phyloP scores from a whole-genome alignment of 2,113 vertebrate species.

The Parotia lawesii region DNA sequence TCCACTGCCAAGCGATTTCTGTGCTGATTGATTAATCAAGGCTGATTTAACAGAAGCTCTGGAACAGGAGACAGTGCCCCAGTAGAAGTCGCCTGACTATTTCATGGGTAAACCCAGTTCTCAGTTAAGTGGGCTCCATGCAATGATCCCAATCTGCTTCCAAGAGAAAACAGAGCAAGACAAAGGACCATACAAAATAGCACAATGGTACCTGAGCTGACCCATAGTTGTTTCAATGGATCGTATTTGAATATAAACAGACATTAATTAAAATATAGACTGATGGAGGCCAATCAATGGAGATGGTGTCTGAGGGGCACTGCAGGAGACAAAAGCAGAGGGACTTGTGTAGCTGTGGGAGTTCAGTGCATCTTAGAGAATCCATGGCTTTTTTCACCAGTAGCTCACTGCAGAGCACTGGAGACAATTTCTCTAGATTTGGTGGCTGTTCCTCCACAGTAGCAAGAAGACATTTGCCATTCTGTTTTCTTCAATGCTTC shows the following conservation, averaged over 20 bases:
- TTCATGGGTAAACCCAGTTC: background rate
- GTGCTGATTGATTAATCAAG: background rate
- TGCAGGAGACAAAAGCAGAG: background rate
- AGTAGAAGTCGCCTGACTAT: background rate
- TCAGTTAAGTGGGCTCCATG: background rate
- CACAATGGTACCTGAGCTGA: background rate
- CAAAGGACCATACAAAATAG: background rate
- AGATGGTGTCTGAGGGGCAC: background rate
- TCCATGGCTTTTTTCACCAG: background rate
- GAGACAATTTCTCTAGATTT: background rate
- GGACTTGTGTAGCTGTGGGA: background rate
- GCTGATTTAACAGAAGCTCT: background rate
- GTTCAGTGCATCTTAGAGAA: background rate
- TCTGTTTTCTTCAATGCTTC: background rate
- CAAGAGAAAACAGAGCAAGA: background rate
- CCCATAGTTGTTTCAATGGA: background rate
- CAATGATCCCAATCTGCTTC: background rate
- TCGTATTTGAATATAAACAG: background rate
- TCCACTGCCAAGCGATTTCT: background rate
- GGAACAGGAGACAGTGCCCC: background rate
- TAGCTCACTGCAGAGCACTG: background rate
- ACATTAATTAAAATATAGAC: background rate
- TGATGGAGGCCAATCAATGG: background rate
- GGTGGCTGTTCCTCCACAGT: background rate
- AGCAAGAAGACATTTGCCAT: background rate